These are phyloP conservation scores for Oryzias javanicus DNA, from an alignment of 2,113 vertebrate genomes.

Conservation along the genomic window DNA sequence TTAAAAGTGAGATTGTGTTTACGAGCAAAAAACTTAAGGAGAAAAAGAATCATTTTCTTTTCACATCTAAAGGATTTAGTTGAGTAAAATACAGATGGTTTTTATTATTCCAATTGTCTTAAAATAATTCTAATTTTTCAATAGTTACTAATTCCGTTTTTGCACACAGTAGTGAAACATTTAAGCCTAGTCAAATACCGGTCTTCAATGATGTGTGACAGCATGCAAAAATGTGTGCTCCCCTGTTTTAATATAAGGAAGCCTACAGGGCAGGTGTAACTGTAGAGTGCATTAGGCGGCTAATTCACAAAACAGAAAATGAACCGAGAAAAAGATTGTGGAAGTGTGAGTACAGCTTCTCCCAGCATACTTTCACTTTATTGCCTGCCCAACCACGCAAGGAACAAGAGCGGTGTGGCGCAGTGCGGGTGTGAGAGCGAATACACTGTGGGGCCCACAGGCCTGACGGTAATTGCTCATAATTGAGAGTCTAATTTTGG, in stretches of 20 bases:
- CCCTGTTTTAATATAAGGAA: constrained; percentile 22
- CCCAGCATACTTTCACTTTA: constrained; percentile 46
- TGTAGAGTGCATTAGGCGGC: constrained; percentile 1
- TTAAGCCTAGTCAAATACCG: constrained; percentile 5
- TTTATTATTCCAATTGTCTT: too few relatives aligned
- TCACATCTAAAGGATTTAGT: not conserved
- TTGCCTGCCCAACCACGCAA: constrained; percentile 31
- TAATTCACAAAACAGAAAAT: constrained; percentile 24
- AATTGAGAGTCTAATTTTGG: constrained; percentile 80
- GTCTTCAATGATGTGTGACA: constrained; percentile 3
- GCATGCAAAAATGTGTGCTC: constrained; percentile 13
- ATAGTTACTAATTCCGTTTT: too few relatives aligned
- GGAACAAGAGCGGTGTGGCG: constrained; percentile 28
- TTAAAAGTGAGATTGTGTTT: too few relatives aligned
- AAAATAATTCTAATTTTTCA: too few relatives aligned
- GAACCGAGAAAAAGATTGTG: constrained; percentile 38
- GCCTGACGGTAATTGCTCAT: constrained; percentile 77
- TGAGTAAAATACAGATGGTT: too few relatives aligned
- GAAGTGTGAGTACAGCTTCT: constrained; percentile 48
- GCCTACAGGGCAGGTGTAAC: constrained; percentile 15
- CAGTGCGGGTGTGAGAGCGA: constrained; percentile 56
- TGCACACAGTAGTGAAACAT: constrained; percentile 3
- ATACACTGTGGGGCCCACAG: constrained; percentile 67
- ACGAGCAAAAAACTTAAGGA: not conserved
- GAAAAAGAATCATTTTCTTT: not conserved